Evolutionary conservation across 92 coral and sea anemone species (phyloP).

Genomic region (Meandrina meandrites): DNA sequence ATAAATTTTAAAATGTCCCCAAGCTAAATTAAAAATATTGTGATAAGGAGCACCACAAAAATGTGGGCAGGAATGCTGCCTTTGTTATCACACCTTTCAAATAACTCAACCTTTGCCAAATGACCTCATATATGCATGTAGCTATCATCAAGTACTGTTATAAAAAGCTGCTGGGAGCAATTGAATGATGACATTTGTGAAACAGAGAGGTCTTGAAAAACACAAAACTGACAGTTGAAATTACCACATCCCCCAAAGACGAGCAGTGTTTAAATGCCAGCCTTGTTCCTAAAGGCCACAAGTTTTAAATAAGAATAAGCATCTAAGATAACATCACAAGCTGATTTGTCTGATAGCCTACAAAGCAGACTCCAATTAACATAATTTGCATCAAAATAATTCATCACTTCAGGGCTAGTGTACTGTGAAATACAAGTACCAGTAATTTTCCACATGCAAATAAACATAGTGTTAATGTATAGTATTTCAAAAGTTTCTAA

Average conservation of each 20-base stretch:
- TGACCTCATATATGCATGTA: neutral
- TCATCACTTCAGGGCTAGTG: neutral
- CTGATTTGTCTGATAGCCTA: conserved; percentile 21
- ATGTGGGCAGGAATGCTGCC: neutral
- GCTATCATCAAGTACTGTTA: neutral
- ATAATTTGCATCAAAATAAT: conserved; percentile 8
- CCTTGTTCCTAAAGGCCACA: neutral
- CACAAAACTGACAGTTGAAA: neutral
- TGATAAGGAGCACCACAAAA: neutral
- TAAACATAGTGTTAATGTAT: neutral
- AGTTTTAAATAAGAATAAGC: neutral
- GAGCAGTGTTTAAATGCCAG: neutral
- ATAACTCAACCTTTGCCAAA: neutral
- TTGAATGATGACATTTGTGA: neutral
- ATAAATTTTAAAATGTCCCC: neutral
- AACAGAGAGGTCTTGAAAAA: neutral
- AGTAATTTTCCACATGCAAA: neutral
- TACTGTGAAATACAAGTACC: neutral
- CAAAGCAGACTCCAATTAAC: neutral
- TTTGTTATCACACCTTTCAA: neutral
- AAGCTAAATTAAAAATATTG: neutral
- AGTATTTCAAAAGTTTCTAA: neutral
- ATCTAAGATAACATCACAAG: neutral
- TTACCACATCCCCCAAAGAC: neutral
- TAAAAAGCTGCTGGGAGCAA: neutral